These are phyloP conservation scores for Campoplex capitator DNA, from an alignment of 2,888 invertebrate species.

Conservation along the genomic window DNA sequence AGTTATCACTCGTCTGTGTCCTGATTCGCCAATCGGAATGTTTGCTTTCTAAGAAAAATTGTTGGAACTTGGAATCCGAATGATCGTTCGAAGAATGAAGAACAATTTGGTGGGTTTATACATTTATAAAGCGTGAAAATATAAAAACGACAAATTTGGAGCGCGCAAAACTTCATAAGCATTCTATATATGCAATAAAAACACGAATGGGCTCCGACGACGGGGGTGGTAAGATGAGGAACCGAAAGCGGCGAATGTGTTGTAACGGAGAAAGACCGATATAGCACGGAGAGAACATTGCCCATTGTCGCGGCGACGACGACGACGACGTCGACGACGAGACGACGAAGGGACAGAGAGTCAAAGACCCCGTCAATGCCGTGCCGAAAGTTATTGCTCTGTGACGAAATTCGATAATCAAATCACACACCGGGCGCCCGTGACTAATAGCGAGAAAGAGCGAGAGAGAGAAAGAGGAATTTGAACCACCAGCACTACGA, in stretches of 20 bases:
- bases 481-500: conserved; percentile 33
- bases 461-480: conserved; percentile 6
- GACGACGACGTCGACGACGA: conserved; percentile 67
- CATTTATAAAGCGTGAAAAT: neutral
- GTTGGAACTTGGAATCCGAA: neutral
- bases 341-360: conserved; percentile 63
- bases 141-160: conserved; percentile 22
- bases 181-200: conserved; percentile 28
- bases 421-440: conserved; percentile 71
- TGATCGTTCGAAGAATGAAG: neutral
- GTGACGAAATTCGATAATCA: conserved; percentile 74
- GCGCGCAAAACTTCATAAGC: conserved; percentile 14
- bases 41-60: neutral
- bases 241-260: conserved; percentile 48
- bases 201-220: conserved; percentile 17
- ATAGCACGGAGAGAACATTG: conserved; percentile 25
- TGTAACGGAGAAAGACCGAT: conserved; percentile 37
- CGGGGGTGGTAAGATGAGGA: conserved; percentile 37
- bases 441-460: conserved; percentile 64
- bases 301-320: conserved; percentile 41
- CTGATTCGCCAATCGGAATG: neutral
- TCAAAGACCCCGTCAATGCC: conserved; percentile 61
- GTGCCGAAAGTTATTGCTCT: conserved; percentile 71
- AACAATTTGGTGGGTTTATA: conserved; percentile 1
- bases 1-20: neutral